Percentiles rank a stretch among this genome's conserved stretches.
Evolutionary conservation across 2,888 invertebrate species (phyloP).

Genomic region (Theretra japonica): DNA sequence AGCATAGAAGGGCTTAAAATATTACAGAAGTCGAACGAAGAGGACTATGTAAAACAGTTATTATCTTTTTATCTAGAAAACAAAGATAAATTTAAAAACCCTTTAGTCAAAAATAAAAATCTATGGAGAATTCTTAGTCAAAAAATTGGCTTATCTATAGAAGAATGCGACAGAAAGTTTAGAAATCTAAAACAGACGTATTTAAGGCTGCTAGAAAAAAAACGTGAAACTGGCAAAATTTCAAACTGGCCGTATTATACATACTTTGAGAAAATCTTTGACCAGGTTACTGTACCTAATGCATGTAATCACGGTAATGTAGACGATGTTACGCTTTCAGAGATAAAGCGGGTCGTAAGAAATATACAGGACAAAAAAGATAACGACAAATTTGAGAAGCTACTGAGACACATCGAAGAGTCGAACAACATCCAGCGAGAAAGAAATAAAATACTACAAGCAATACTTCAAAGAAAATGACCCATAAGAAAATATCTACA

Average conservation of each 20-base stretch:
- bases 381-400: conserved; percentile 64
- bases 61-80: conserved; percentile 70
- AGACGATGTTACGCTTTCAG: conserved; percentile 55
- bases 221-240: conserved; percentile 61
- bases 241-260: conserved; percentile 73
- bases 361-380: conserved; percentile 56
- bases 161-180: conserved; percentile 76
- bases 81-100: conserved; percentile 69
- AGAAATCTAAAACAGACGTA: conserved; percentile 78
- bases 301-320: conserved; percentile 39
- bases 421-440: conserved; percentile 74
- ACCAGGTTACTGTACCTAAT: conserved; percentile 42
- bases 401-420: conserved; percentile 68
- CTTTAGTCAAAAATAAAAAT: conserved; percentile 67
- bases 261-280: conserved; percentile 74
- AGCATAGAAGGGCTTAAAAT: conserved; percentile 39
- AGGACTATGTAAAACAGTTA: conserved; percentile 70
- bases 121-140: conserved; percentile 67
- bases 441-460: conserved; percentile 70
- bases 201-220: conserved; percentile 65
- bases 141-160: conserved; percentile 64
- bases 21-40: conserved; percentile 50
- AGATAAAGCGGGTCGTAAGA: conserved; percentile 59
- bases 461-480: conserved; percentile 62
- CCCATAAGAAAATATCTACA: conserved; percentile 31